These are phyloP conservation scores for Tricholaema leucomelas DNA, from an alignment of 2,113 vertebrate species.

Conservation along the genomic window DNA sequence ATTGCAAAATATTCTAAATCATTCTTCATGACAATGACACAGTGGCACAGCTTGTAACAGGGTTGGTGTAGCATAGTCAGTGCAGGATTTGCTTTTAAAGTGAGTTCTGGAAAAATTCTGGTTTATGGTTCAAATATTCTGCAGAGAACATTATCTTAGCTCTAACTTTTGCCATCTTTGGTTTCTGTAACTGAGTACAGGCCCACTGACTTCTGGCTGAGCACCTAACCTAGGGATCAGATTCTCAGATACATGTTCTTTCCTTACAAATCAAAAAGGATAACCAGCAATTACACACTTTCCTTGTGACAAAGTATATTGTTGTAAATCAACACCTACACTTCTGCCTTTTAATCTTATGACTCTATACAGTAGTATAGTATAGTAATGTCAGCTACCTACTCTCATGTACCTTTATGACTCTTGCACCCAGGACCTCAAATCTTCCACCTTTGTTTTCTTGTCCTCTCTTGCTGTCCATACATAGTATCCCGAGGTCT, in stretches of 20 bases:
- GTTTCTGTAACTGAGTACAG: neutral
- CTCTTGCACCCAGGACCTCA: conserved; percentile 24
- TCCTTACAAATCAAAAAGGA: neutral
- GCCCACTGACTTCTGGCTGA: neutral
- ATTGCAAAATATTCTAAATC: neutral
- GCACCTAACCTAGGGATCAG: neutral
- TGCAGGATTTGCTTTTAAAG: neutral
- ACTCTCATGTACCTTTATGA: neutral
- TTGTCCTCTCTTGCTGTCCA: conserved; percentile 47
- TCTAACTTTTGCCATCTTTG: neutral
- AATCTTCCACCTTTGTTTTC: conserved; percentile 31
- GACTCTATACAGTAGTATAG: neutral
- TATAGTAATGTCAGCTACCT: neutral
- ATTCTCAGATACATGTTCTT: neutral
- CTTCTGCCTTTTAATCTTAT: neutral
- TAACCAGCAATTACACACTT: neutral
- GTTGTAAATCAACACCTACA: conserved; percentile 1
- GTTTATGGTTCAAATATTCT: neutral
- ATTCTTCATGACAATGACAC: neutral
- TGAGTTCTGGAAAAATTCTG: neutral
- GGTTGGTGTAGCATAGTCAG: neutral
- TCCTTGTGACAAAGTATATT: neutral
- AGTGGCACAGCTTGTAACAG: neutral
- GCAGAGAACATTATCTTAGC: neutral
- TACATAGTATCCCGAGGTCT: conserved; percentile 18